Evolutionary conservation across 2,113 vertebrate species (phyloP).

Genomic region (Leucoraja erinaceus): DNA sequence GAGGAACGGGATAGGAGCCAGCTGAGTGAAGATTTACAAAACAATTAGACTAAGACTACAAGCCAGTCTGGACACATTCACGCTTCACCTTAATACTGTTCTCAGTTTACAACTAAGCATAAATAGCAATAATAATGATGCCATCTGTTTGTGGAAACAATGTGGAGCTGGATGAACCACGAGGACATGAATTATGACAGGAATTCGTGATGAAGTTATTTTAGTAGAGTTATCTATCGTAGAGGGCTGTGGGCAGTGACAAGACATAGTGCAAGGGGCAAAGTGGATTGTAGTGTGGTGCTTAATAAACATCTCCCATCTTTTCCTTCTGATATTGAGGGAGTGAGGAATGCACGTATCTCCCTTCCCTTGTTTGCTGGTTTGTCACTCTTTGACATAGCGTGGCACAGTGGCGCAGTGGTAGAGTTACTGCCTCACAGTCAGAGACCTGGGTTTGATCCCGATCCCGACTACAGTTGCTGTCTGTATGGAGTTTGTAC

Average conservation of each 20-base stretch:
- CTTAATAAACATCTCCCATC: too few species aligned
- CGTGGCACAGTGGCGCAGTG: too few species aligned
- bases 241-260: not conserved
- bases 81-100: not conserved
- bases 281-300: too few species aligned
- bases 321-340: too few species aligned
- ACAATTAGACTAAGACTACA: not conserved
- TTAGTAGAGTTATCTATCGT: not conserved
- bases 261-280: not conserved
- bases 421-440: too few species aligned
- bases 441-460: too few species aligned
- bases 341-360: too few species aligned
- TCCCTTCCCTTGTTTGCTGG: not conserved
- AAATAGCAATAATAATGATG: not conserved
- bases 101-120: not conserved
- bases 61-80: not conserved
- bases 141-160: not conserved
- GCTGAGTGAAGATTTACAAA: not conserved
- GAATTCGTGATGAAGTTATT: not conserved
- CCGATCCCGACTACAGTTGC: too few species aligned
- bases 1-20: not conserved
- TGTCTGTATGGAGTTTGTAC: too few species aligned
- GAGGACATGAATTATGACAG: not conserved
- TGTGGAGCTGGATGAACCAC: not conserved
- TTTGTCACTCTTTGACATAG: not conserved